phyloP scores from a whole-genome alignment of 2,797 vertebrate species.

The Lerista edwardsae region DNA sequence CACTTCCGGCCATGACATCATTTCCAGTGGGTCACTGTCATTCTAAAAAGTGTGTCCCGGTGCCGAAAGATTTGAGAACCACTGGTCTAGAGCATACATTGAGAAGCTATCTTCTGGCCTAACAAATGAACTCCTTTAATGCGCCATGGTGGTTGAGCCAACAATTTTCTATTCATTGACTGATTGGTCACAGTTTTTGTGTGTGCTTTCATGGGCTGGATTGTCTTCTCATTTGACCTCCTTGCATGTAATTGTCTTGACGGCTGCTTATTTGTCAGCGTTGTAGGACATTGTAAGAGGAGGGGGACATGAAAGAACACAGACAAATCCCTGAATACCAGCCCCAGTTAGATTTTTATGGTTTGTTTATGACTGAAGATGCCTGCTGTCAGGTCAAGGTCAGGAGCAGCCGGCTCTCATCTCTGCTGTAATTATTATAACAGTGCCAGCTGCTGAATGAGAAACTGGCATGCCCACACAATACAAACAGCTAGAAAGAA shows the following conservation, averaged over 20 bases:
- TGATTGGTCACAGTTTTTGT: not conserved
- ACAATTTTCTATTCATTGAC: not conserved
- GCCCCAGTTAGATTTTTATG: not conserved
- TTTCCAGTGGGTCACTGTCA: too few species aligned
- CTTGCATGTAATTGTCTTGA: conserved; percentile 36
- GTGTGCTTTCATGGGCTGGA: not conserved
- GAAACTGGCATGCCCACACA: not conserved
- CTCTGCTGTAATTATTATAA: not conserved
- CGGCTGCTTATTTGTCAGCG: conserved; percentile 16
- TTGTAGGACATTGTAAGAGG: not conserved
- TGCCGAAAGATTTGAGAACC: too few species aligned
- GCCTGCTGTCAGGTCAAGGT: not conserved
- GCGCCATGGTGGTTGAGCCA: not conserved
- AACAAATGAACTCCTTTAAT: not conserved
- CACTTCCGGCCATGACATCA: too few species aligned
- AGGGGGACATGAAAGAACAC: not conserved
- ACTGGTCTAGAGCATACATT: not conserved
- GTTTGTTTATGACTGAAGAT: not conserved
- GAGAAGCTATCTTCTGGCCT: not conserved
- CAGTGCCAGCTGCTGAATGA: not conserved
- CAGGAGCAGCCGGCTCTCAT: not conserved
- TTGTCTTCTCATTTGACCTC: conserved; percentile 1
- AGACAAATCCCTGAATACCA: not conserved
- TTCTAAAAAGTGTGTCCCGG: too few species aligned
- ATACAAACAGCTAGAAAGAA: not conserved